Percentiles rank a stretch among this genome's conserved stretches.
These are phyloP conservation scores for Aix galericulata DNA, from an alignment of 2,113 vertebrate genomes.

Conservation along the genomic window DNA sequence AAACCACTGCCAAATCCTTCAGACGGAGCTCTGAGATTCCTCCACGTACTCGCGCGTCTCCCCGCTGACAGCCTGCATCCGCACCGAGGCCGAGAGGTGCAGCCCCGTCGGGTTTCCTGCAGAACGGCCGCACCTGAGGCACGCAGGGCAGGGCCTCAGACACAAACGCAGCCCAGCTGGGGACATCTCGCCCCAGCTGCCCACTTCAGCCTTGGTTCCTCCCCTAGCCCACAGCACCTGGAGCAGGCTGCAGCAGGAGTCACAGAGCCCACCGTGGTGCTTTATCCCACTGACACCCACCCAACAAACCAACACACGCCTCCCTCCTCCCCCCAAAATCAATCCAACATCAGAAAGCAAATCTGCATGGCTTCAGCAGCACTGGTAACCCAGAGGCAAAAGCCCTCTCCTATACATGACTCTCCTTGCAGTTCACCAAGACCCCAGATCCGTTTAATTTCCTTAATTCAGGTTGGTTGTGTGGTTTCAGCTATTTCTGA, in stretches of 20 bases:
- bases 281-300: neutral
- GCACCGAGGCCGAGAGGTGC: neutral
- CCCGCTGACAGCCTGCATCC: neutral
- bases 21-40: neutral
- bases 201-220: neutral
- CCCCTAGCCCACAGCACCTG: neutral
- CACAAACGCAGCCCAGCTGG: neutral
- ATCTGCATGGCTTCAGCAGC: neutral
- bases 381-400: neutral
- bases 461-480: neutral
- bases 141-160: neutral
- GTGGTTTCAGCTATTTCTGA: neutral
- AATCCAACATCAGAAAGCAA: neutral
- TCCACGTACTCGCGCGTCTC: accelerated
- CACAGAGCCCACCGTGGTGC: neutral
- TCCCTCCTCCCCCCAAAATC: neutral
- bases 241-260: neutral
- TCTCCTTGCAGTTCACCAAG: neutral
- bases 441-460: neutral
- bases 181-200: neutral
- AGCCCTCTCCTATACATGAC: neutral
- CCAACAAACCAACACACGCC: neutral
- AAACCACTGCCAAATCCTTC: neutral
- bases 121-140: neutral
- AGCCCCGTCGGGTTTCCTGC: too few relatives aligned